phyloP scores from a whole-genome alignment of 2,113 vertebrate species.

The Phyllostomus discolor region DNA sequence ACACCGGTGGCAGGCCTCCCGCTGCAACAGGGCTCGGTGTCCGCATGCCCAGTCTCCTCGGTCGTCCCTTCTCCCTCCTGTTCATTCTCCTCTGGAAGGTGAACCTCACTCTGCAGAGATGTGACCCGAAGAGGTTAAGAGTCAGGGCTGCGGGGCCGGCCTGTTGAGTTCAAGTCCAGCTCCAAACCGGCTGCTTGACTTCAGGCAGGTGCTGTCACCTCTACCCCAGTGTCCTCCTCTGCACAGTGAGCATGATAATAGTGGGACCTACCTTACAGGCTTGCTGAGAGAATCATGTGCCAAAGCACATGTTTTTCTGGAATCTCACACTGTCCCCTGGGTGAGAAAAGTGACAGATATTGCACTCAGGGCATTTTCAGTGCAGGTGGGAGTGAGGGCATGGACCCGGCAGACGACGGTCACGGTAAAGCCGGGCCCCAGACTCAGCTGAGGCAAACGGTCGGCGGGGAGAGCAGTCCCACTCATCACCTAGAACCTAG shows the following conservation, averaged over 20 bases:
- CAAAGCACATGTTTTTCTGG: not conserved
- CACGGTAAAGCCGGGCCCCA: too few relatives aligned
- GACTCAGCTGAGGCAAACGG: rapidly evolving
- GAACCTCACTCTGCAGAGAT: not conserved
- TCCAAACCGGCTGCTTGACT: not conserved
- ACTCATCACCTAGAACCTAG: not conserved
- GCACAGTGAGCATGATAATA: not conserved
- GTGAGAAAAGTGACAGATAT: not conserved
- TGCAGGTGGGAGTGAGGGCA: not conserved
- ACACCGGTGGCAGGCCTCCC: not conserved
- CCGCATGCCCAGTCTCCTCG: not conserved
- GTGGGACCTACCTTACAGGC: not conserved
- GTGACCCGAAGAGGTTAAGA: not conserved
- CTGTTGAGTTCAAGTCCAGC: not conserved
- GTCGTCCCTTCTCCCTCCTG: not conserved
- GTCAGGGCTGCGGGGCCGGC: not conserved
- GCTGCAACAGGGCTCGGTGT: not conserved
- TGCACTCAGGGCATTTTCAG: not conserved
- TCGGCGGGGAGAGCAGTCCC: not conserved
- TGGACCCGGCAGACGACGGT: rapidly evolving
- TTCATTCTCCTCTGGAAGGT: rapidly evolving
- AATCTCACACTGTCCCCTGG: not conserved
- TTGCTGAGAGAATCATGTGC: not conserved
- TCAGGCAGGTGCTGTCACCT: not conserved
- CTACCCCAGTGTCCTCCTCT: not conserved